Percentiles rank a stretch among this genome's conserved stretches.
These are phyloP conservation scores for Etia nguti DNA, from an alignment of 2,113 vertebrate genomes.

Conservation along the genomic window DNA sequence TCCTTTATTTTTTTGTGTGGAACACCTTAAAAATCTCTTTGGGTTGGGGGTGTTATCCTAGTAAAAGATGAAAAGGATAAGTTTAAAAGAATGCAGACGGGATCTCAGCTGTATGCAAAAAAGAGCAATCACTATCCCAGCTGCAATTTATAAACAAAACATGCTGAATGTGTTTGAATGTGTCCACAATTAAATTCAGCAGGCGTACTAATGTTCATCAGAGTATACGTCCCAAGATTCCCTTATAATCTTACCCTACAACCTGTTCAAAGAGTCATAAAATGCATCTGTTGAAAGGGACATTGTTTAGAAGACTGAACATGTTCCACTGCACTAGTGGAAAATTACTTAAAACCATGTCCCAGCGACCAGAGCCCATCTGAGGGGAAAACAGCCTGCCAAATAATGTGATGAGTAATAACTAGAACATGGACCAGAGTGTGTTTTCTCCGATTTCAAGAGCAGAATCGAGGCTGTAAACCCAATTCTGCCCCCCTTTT, in stretches of 20 bases:
- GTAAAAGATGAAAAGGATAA: not conserved
- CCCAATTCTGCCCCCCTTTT: not conserved
- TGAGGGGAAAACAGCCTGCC: not conserved
- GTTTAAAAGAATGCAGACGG: not conserved
- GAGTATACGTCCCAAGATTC: not conserved
- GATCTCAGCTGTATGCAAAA: not conserved
- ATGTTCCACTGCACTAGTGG: not conserved
- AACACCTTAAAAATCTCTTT: not conserved
- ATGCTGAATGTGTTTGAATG: not conserved
- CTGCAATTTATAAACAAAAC: not conserved
- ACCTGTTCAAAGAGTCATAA: not conserved
- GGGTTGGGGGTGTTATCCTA: not conserved
- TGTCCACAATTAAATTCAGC: not conserved
- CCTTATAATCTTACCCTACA: not conserved
- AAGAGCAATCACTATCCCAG: not conserved
- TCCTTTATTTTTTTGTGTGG: not conserved
- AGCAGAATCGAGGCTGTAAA: not conserved
- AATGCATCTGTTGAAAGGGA: not conserved
- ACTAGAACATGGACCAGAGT: not conserved
- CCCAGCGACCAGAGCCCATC: not conserved
- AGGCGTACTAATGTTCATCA: not conserved
- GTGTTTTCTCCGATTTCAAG: not conserved
- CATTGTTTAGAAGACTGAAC: not conserved
- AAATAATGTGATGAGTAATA: constrained; percentile 23
- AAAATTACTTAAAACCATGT: constrained; percentile 9